These are phyloP conservation scores for Macrosteles quadrilineatus DNA, from an alignment of 1,140 invertebrate genomes.

Conservation along the genomic window DNA sequence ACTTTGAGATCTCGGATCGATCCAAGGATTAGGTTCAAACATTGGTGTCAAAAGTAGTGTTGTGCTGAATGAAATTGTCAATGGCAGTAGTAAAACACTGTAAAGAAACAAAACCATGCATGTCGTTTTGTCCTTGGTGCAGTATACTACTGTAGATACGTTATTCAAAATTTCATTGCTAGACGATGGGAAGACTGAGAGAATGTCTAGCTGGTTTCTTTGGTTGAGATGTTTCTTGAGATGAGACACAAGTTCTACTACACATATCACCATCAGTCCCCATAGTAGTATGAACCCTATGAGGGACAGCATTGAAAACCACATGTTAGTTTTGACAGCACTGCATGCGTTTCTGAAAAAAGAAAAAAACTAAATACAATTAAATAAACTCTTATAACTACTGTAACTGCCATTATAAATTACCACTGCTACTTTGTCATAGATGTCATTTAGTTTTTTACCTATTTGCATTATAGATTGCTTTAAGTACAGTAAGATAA, in stretches of 20 bases:
- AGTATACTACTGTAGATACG: neutral
- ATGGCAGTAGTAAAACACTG: neutral
- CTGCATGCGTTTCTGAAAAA: neutral
- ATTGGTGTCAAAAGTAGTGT: neutral
- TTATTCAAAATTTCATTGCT: neutral
- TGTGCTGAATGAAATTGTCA: neutral
- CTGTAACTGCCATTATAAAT: neutral
- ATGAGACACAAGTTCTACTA: neutral
- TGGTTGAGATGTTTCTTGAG: neutral
- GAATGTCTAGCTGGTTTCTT: neutral
- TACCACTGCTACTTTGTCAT: neutral
- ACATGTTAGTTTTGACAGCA: neutral
- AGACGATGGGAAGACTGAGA: neutral
- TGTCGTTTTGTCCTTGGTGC: neutral
- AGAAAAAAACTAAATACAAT: no score
- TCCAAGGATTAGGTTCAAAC: constrained; percentile 3
- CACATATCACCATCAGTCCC: neutral
- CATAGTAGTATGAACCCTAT: neutral
- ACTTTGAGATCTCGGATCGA: neutral
- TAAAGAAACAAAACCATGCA: neutral
- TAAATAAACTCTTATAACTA: neutral
- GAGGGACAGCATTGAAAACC: neutral
- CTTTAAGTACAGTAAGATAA: neutral
- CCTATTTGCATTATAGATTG: neutral
- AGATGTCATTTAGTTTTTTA: neutral